Evolutionary conservation across 30 jellyfish, hydroid and myxozoan genomes (phyloP).

Genomic region (Cassiopea xamachana): DNA sequence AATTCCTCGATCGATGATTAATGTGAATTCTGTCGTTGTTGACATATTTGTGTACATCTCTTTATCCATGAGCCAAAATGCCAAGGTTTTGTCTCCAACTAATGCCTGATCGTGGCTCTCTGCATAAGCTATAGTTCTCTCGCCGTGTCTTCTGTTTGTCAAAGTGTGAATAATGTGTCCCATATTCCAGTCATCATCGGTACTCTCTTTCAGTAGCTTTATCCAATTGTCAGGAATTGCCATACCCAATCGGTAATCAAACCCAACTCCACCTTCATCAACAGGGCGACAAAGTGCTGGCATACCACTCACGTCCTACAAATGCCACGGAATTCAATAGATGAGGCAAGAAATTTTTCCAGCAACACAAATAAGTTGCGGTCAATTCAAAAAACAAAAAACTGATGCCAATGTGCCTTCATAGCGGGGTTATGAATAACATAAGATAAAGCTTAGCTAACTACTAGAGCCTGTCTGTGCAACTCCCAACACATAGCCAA

Average conservation of each 20-base stretch:
- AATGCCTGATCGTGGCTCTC: conserved; percentile 99
- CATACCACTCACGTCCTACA: conserved; percentile 98
- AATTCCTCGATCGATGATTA: conserved; percentile 86
- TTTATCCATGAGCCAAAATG: conserved; percentile 99
- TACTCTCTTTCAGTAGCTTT: conserved; percentile 82
- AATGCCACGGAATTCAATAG: background rate
- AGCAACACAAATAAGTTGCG: too few species aligned
- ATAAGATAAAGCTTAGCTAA: too few species aligned
- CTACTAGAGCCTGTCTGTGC: too few species aligned
- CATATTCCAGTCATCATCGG: conserved; percentile 94
- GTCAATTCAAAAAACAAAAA: too few species aligned
- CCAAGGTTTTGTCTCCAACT: conserved; percentile 99
- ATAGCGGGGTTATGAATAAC: too few species aligned
- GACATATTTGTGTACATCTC: conserved; percentile 99
- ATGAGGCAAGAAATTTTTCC: too few species aligned
- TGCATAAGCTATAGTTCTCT: conserved; percentile 91
- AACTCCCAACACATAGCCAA: too few species aligned
- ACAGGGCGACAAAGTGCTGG: conserved; percentile 99
- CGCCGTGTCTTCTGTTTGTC: conserved; percentile 87
- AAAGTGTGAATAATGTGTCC: conserved; percentile 87
- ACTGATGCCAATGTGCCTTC: too few species aligned
- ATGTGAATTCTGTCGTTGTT: conserved; percentile 63
- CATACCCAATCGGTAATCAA: conserved; percentile 97
- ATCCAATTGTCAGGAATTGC: conserved; percentile 99
- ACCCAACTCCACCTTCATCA: conserved; percentile 95